Conservation (phyloP, 2,888 invertebrate species). For the Drosophila colorata region DNA sequence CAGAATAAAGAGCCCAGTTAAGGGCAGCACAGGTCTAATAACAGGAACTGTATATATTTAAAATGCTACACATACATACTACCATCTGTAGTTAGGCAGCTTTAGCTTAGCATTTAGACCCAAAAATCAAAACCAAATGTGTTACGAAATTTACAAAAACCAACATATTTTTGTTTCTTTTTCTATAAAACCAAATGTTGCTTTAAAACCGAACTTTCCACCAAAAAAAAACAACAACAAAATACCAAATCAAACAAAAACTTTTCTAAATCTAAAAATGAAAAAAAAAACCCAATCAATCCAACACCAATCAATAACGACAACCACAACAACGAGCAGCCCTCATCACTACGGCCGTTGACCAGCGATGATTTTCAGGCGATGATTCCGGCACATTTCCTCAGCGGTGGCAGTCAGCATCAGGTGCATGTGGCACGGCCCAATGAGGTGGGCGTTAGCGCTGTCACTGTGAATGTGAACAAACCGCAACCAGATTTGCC, state of each 20-base stretch:
- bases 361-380: slow-evolving; percentile 98
- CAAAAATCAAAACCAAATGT: slow-evolving; percentile 52
- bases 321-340: slow-evolving; percentile 54
- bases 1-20: slow-evolving; percentile 19
- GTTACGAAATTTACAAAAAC: slow-evolving; percentile 76
- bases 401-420: slow-evolving; percentile 92
- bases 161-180: slow-evolving; percentile 80
- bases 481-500: slow-evolving; percentile 89
- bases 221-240: slow-evolving; percentile 21
- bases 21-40: slow-evolving; percentile 14
- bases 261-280: slow-evolving; percentile 46
- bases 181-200: slow-evolving; percentile 70
- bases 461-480: slow-evolving; percentile 94
- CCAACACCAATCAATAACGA: slow-evolving; percentile 21
- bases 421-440: slow-evolving; percentile 85
- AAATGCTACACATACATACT: slow-evolving; percentile 30
- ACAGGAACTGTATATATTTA: slow-evolving; percentile 28
- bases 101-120: slow-evolving; percentile 59
- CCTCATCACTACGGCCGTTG: slow-evolving; percentile 90
- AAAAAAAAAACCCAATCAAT: slow-evolving; percentile 32
- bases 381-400: slow-evolving; percentile 97
- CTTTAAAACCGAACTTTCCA: slow-evolving; percentile 58
- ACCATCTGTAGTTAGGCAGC: slow-evolving; percentile 49
- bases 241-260: slow-evolving; percentile 20
- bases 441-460: slow-evolving; percentile 83